Percentiles rank a stretch among this genome's conserved stretches.
phyloP scores from a whole-genome alignment of 2,888 invertebrate species.

The Leptinotarsa tumamoca region DNA sequence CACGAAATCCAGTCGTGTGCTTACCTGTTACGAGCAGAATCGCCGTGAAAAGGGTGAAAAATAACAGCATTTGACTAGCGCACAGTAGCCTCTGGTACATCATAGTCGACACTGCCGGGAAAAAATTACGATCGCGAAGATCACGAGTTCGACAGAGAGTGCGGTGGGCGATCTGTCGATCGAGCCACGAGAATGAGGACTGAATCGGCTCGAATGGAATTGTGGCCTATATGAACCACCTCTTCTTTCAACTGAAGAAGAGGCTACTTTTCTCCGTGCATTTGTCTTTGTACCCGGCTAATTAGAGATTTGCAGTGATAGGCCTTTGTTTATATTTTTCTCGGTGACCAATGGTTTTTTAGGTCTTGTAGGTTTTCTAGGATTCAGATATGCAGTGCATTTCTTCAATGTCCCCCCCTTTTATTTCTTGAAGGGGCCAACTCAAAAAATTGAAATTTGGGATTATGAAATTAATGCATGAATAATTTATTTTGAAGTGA shows the following conservation, averaged over 20 bases:
- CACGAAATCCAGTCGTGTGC: conserved; percentile 29
- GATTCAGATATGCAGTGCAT: not conserved
- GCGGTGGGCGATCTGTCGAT: conserved; percentile 33
- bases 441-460: too few relatives aligned
- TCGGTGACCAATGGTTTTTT: not conserved
- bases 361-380: too few relatives aligned
- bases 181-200: conserved; percentile 23
- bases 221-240: conserved; percentile 45
- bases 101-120: conserved; percentile 37
- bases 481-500: too few relatives aligned
- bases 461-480: too few relatives aligned
- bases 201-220: conserved; percentile 29
- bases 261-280: conserved; percentile 32
- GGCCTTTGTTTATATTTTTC: conserved; percentile 34
- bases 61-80: conserved; percentile 27
- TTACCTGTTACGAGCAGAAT: conserved; percentile 34
- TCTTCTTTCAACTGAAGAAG: conserved; percentile 39
- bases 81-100: conserved; percentile 41
- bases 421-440: too few relatives aligned
- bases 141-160: conserved; percentile 36
- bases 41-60: conserved; percentile 32
- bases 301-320: conserved; percentile 41
- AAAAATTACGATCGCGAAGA: conserved; percentile 37
- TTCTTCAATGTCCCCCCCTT: too few relatives aligned
- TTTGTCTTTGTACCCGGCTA: conserved; percentile 41